Evolutionary conservation across 2,888 invertebrate genomes (phyloP).

Genomic region (Artemia sp.): DNA sequence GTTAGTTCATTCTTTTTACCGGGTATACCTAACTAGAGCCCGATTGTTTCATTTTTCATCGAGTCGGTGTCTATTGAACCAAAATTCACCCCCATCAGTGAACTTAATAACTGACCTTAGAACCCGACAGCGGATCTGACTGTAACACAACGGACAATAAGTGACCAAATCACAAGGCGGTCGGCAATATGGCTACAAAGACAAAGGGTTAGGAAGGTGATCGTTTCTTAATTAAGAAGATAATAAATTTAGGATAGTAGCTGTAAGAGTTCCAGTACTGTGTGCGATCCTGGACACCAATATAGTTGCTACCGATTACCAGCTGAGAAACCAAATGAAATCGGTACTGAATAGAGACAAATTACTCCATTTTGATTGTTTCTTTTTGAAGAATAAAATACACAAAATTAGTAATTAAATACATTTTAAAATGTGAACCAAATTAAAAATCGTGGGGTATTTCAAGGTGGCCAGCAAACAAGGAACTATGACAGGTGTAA

Average conservation of each 20-base stretch:
- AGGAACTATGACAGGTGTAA: no score
- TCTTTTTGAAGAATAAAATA: neutral
- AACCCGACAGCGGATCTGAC: neutral
- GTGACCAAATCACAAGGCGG: constrained; percentile 15
- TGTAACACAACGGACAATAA: constrained; percentile 9
- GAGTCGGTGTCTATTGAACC: constrained; percentile 12
- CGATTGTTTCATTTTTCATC: constrained; percentile 15
- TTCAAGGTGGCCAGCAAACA: no score
- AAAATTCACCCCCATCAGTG: constrained; percentile 14
- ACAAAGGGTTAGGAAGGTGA: constrained; percentile 15
- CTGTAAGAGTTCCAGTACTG: neutral
- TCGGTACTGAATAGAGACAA: neutral
- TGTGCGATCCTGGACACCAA: neutral
- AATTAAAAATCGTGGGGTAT: no score
- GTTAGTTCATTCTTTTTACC: neutral
- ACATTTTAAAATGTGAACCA: no score
- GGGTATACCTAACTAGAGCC: neutral
- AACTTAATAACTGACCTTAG: constrained; percentile 4
- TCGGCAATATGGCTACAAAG: neutral
- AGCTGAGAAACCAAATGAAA: constrained; percentile 3
- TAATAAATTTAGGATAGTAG: neutral
- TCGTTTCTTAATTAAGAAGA: constrained; percentile 12
- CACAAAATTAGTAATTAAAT: no score
- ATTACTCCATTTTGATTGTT: constrained; percentile 7
- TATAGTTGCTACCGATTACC: constrained; percentile 10